Evolutionary conservation across 37 sponge, comb jelly and placozoan species (phyloP), one percentile per base, ranked within the genome.

Genomic region (Haliclona indistincta): DNA sequence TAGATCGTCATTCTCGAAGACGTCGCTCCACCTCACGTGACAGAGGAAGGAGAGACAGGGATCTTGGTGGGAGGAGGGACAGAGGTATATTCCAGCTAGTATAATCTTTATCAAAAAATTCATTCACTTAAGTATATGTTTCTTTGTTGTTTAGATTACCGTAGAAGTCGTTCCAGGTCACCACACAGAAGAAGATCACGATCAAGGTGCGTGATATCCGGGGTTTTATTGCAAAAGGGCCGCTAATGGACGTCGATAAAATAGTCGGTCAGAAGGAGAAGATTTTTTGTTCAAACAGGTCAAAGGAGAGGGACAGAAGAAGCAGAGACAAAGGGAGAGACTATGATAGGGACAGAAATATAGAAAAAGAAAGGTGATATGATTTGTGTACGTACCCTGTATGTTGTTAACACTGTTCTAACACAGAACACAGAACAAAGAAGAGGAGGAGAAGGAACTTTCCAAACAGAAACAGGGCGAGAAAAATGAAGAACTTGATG

Each of bases 111-210:
- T n/a, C 25, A 20, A 28, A 7, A 60, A 7, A 60, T 20, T 7
- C 25, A n/a, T 8, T 60, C 13, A n/a, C 23, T 60, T 10, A 20
- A 60, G 13, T 60, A 60, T 60, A 42, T 65, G 35, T 29, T 28
- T n/a, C 22, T 34, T 4, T 37, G 22, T 32, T 7, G 10, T 34
- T 15, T 35, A 65, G 67, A 61, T 26, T 2, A 74, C 60, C 41
- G 30, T 4, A 38, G 77, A 29, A 76, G 77, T 62, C 77, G 67
- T 4, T 76, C 77, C 51, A 76, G 77, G 42, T 76, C 77, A 41
- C 77, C 77, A 33, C 67, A 32, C 13, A 42, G 67, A 64, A 19
- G 60, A 26, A 69, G 49, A 13, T 69, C 44, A 42, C 6, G 67
- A 39, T 66, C 25, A 20, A 20, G 25, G 60, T 20, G 7, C 28